These are phyloP conservation scores for Nysson spinosus DNA, from an alignment of 2,888 invertebrate species.

Conservation along the genomic window DNA sequence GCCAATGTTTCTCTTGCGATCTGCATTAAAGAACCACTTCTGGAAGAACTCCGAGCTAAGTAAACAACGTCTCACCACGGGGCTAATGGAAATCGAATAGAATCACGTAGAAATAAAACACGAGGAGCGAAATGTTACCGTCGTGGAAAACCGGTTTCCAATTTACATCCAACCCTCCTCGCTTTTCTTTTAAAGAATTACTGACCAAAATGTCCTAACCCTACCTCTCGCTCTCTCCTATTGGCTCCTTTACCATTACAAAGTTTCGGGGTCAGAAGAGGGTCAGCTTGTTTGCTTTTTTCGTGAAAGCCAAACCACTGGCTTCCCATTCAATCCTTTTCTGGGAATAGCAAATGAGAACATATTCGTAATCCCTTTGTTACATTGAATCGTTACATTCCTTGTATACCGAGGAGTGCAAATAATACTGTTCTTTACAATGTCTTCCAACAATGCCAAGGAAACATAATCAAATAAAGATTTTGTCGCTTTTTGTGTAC, in stretches of 20 bases:
- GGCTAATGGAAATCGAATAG: conserved; percentile 57
- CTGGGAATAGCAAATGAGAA: conserved; percentile 35
- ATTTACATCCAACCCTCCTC: conserved; percentile 41
- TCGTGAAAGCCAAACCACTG: conserved; percentile 55
- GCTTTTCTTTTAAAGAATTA: conserved; percentile 50
- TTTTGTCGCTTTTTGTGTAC: too few species aligned
- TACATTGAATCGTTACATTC: background rate
- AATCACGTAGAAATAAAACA: conserved; percentile 18
- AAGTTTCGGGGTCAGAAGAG: conserved; percentile 28
- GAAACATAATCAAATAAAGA: too few species aligned
- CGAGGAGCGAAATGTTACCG: conserved; percentile 38
- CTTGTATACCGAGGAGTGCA: background rate
- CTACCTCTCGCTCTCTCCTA: conserved; percentile 21
- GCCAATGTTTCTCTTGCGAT: conserved; percentile 12
- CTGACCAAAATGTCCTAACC: conserved; percentile 49
- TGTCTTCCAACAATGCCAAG: too few species aligned
- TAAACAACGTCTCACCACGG: conserved; percentile 52
- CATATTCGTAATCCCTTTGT: conserved; percentile 42
- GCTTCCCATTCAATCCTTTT: conserved; percentile 42
- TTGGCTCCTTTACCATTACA: conserved; percentile 34
- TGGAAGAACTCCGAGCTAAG: conserved; percentile 36
- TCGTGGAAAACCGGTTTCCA: conserved; percentile 54
- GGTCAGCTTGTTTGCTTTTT: conserved; percentile 56
- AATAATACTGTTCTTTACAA: background rate
- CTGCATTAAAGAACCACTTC: conserved; percentile 7